phyloP scores from a whole-genome alignment of 2,888 invertebrate genomes.

The Zygothrica quintamaculata region DNA sequence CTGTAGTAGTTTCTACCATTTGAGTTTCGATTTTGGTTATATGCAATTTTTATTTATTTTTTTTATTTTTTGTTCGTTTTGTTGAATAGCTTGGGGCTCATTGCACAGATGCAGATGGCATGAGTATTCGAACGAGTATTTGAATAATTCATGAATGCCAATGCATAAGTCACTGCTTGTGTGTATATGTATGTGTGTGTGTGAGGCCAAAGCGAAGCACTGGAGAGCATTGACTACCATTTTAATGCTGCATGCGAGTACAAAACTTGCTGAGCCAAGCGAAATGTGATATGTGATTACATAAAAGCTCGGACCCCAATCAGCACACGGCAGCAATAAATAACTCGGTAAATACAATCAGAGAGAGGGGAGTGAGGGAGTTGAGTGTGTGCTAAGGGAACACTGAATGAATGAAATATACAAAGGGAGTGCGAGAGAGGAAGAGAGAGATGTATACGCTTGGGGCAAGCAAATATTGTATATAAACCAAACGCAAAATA shows the following conservation, averaged over 20 bases:
- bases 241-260: conserved; percentile 17
- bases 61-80: too few relatives aligned
- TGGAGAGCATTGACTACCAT: conserved; percentile 28
- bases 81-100: conserved; percentile 37
- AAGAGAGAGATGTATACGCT: too few relatives aligned
- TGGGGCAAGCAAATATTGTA: conserved; percentile 6
- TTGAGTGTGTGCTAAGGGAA: neutral
- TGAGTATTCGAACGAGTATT: conserved; percentile 30
- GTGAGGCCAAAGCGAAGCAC: conserved; percentile 1
- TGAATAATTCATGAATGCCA: conserved; percentile 77
- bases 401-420: too few relatives aligned
- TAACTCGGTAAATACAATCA: conserved; percentile 26
- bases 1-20: conserved; percentile 52
- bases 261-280: conserved; percentile 51
- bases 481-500: conserved; percentile 1
- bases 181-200: neutral
- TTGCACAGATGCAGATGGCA: conserved; percentile 38
- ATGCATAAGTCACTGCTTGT: conserved; percentile 72
- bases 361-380: neutral
- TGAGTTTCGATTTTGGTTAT: conserved; percentile 55
- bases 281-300: conserved; percentile 49
- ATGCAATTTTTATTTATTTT: conserved; percentile 18
- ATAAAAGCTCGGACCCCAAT: conserved; percentile 36
- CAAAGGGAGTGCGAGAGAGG: too few relatives aligned
- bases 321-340: conserved; percentile 42